Percentiles rank a stretch among this genome's conserved stretches.
Conservation (phyloP, 2,113 vertebrate species). For the Camelus dromedarius region DNA sequence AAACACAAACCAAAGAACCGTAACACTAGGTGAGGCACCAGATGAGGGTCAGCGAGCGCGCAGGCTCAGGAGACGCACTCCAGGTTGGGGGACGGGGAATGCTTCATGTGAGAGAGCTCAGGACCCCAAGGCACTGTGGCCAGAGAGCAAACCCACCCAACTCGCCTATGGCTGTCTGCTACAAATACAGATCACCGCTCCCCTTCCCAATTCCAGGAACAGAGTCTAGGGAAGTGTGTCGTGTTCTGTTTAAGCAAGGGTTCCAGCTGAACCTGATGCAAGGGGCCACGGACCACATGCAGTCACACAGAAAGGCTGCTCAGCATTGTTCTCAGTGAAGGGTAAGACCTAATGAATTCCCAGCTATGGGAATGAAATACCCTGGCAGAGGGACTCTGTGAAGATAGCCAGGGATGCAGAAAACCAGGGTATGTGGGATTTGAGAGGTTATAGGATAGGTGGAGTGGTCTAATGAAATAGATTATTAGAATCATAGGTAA, state of each 20-base stretch:
- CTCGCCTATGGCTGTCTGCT: not conserved
- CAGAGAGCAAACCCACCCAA: not conserved
- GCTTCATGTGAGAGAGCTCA: accelerated
- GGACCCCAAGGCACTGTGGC: not conserved
- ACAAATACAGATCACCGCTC: not conserved
- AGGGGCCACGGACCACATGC: not conserved
- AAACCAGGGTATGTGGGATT: not conserved
- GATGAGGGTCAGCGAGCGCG: not conserved
- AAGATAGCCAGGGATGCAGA: not conserved
- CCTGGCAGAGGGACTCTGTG: not conserved
- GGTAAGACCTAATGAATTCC: not conserved
- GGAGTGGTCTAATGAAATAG: not conserved
- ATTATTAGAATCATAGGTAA: not conserved
- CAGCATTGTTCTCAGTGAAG: not conserved
- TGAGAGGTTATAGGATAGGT: not conserved
- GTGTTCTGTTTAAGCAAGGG: not conserved
- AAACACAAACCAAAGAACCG: not conserved
- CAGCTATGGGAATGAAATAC: not conserved
- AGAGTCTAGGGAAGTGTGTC: not conserved
- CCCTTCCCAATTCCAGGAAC: not conserved
- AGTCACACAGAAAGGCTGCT: not conserved
- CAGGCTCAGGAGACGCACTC: not conserved
- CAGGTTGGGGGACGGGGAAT: not conserved
- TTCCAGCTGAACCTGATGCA: not conserved
- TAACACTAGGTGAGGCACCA: too few species aligned